Conservation (phyloP, 2,888 invertebrate genomes). For the Plemyria rubiginata region DNA sequence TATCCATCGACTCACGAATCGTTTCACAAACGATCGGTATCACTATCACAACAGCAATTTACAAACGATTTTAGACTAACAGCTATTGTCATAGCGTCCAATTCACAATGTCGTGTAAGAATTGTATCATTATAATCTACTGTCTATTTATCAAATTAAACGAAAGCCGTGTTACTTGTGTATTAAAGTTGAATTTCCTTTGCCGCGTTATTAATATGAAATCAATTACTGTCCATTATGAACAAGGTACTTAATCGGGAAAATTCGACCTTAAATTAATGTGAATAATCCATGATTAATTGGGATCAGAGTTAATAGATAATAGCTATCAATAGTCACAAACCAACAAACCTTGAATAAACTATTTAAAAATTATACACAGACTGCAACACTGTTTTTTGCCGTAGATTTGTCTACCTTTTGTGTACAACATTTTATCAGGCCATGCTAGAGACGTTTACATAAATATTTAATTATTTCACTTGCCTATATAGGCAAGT, state of each 20-base stretch:
- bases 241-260: slow-evolving; percentile 13
- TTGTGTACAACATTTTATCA: too few species aligned
- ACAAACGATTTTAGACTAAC: slow-evolving; percentile 11
- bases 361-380: neutral
- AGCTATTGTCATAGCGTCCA: slow-evolving; percentile 4
- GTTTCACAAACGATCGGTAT: slow-evolving; percentile 30
- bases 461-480: too few species aligned
- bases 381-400: neutral
- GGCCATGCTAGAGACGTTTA: too few species aligned
- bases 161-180: neutral
- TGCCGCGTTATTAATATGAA: slow-evolving; percentile 14
- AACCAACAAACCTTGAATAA: slow-evolving; percentile 1
- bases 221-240: slow-evolving; percentile 19
- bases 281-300: slow-evolving; percentile 22
- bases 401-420: neutral
- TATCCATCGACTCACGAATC: slow-evolving; percentile 35
- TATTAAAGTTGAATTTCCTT: slow-evolving; percentile 5
- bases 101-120: slow-evolving; percentile 6
- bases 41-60: slow-evolving; percentile 1
- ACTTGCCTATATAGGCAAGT: too few species aligned
- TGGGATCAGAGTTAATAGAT: slow-evolving; percentile 13
- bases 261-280: slow-evolving; percentile 17
- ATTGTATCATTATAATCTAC: slow-evolving; percentile 9
- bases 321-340: neutral
- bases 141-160: slow-evolving; percentile 15